phyloP scores from a whole-genome alignment of 1,140 invertebrate genomes.

The Drosophila quadrilineata region DNA sequence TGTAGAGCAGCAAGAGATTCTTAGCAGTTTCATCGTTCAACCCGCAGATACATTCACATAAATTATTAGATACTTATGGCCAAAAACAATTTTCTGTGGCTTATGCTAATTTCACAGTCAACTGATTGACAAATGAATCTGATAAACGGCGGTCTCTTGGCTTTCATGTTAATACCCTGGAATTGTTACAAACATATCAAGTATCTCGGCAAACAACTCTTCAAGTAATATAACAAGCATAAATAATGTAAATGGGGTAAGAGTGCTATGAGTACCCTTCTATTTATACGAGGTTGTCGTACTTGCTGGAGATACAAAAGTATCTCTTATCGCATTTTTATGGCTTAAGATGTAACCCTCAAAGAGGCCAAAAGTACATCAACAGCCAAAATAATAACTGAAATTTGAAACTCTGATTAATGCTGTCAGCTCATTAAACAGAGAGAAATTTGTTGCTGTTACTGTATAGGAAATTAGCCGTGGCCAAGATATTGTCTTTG shows the following conservation, averaged over 20 bases:
- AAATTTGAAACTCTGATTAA: constrained; percentile 25
- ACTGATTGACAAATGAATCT: constrained; percentile 30
- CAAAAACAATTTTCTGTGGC: constrained; percentile 18
- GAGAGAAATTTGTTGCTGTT: constrained; percentile 20
- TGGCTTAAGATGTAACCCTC: no score
- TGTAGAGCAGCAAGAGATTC: constrained; percentile 18
- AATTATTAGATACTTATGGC: constrained; percentile 16
- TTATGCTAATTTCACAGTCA: constrained; percentile 27
- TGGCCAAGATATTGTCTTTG: constrained; percentile 25
- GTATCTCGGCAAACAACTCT: no score
- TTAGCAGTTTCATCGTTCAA: constrained; percentile 11
- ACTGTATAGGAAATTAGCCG: constrained; percentile 33
- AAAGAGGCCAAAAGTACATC: not conserved
- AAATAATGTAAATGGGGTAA: no score
- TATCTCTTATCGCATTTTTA: no score
- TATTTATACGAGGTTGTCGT: no score
- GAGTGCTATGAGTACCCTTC: no score
- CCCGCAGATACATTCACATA: not conserved
- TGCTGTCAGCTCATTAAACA: constrained; percentile 26
- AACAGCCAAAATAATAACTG: constrained; percentile 14
- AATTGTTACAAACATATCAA: no score
- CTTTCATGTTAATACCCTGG: not conserved
- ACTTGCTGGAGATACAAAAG: no score
- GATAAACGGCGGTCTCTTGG: constrained; percentile 12
- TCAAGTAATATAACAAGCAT: no score